Percentiles rank a stretch among this genome's conserved stretches.
phyloP scores from a whole-genome alignment of 2,888 invertebrate genomes.

The Andricus quercusramuli region DNA sequence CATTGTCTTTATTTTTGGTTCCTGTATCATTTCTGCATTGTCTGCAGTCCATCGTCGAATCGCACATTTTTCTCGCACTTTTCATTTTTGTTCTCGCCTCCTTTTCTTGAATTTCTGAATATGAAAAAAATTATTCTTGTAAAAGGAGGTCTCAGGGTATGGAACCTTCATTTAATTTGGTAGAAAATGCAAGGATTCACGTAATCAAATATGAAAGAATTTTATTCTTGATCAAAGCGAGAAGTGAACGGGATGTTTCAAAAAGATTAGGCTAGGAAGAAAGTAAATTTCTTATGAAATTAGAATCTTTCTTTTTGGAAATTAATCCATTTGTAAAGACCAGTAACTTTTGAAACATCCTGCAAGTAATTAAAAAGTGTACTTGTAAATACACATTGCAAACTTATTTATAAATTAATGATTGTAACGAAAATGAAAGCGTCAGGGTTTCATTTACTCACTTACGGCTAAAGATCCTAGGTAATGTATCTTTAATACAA shows the following conservation, averaged over 20 bases:
- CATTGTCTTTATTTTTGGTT: constrained; percentile 25
- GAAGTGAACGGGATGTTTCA: constrained; percentile 9
- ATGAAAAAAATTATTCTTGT: constrained; percentile 4
- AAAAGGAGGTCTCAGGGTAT: constrained; percentile 29
- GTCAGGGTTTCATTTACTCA: constrained; percentile 27
- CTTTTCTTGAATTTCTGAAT: constrained; percentile 19
- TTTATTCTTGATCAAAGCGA: not conserved
- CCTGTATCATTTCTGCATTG: constrained; percentile 38
- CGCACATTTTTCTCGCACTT: constrained; percentile 48
- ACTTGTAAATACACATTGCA: constrained; percentile 12
- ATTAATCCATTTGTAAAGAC: not conserved
- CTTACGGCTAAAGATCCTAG: constrained; percentile 14
- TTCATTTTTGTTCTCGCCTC: constrained; percentile 16
- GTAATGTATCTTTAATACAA: not conserved
- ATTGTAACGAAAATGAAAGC: constrained; percentile 28
- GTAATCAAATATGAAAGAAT: constrained; percentile 12
- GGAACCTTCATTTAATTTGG: constrained; percentile 1
- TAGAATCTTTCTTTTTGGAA: not conserved
- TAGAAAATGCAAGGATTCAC: constrained; percentile 21
- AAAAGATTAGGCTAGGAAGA: not conserved
- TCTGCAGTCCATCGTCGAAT: constrained; percentile 32
- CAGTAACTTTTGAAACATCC: constrained; percentile 16
- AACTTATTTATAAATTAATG: constrained; percentile 23
- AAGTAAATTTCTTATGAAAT: not conserved
- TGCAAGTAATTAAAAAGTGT: constrained; percentile 7